These are phyloP conservation scores for Mus caroli DNA, from an alignment of 2,797 vertebrate species.

Conservation along the genomic window DNA sequence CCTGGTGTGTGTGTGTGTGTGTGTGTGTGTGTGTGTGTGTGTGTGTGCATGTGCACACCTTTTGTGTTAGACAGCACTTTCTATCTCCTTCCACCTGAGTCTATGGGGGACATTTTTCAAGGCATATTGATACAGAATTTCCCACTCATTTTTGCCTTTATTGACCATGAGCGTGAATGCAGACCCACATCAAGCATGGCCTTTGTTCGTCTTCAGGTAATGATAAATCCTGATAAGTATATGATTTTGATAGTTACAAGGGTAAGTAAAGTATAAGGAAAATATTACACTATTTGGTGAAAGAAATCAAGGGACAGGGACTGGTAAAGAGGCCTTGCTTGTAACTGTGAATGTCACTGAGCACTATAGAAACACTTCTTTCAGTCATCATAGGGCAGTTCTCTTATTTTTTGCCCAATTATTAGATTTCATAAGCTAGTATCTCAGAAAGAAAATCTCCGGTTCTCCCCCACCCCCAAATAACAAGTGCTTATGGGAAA, in stretches of 20 bases:
- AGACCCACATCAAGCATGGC: background rate
- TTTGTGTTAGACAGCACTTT: background rate
- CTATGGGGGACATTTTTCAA: background rate
- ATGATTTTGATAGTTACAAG: background rate
- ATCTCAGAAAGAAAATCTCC: background rate
- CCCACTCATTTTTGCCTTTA: background rate
- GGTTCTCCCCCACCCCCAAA: background rate
- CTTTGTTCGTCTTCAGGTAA: background rate
- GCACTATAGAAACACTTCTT: background rate
- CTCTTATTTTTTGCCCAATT: background rate
- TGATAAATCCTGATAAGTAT: background rate
- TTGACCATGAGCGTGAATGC: background rate
- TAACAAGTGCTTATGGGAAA: background rate
- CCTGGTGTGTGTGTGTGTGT: background rate
- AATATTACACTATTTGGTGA: background rate
- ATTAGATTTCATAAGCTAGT: slow-evolving; percentile 33
- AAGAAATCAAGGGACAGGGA: background rate
- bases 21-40: too few species aligned
- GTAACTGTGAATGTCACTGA: background rate
- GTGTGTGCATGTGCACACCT: background rate
- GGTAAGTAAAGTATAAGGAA: background rate
- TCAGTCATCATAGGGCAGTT: background rate
- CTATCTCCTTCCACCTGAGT: background rate
- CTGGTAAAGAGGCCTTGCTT: background rate
- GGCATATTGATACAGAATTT: background rate